A percentile compares a stretch with the other conserved stretches of the same genome.
phyloP scores from a whole-genome alignment of 2,888 invertebrate species.

The Trimorus sp. region DNA sequence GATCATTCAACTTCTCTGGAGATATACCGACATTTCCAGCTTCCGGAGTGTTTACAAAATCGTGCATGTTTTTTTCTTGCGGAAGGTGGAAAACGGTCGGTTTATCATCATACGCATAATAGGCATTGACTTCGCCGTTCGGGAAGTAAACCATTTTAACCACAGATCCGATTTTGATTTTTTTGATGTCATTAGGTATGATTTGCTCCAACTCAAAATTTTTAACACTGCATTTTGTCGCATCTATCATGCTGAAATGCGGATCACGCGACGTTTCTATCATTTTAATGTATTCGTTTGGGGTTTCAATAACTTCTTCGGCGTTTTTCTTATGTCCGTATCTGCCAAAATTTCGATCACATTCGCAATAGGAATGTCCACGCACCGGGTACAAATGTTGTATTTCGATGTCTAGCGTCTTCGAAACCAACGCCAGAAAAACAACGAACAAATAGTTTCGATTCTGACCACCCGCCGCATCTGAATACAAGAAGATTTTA shows the following conservation, averaged over 20 bases:
- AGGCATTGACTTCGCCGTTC: too few relatives aligned
- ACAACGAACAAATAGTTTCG: slow-evolving; percentile 37
- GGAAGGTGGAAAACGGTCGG: too few relatives aligned
- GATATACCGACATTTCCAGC: too few relatives aligned
- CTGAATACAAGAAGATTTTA: slow-evolving; percentile 60
- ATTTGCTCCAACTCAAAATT: background rate
- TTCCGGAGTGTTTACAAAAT: too few relatives aligned
- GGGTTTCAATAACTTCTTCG: slow-evolving; percentile 42
- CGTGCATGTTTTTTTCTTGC: too few relatives aligned
- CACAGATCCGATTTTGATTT: too few relatives aligned
- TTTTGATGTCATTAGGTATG: too few relatives aligned
- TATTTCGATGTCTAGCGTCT: slow-evolving; percentile 51
- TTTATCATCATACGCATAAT: too few relatives aligned
- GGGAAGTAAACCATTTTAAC: too few relatives aligned
- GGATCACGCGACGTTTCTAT: slow-evolving; percentile 42
- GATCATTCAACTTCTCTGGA: too few relatives aligned
- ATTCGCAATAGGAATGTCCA: slow-evolving; percentile 61
- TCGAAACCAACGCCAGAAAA: slow-evolving; percentile 41
- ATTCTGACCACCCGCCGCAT: slow-evolving; percentile 61
- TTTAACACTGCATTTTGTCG: background rate
- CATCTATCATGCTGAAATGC: slow-evolving; percentile 12
- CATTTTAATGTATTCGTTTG: slow-evolving; percentile 40
- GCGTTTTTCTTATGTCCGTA: slow-evolving; percentile 37
- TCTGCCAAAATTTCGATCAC: slow-evolving; percentile 34
- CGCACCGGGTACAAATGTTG: slow-evolving; percentile 10